phyloP scores from a whole-genome alignment of 2,113 vertebrate genomes.

The Anser cygnoides region DNA sequence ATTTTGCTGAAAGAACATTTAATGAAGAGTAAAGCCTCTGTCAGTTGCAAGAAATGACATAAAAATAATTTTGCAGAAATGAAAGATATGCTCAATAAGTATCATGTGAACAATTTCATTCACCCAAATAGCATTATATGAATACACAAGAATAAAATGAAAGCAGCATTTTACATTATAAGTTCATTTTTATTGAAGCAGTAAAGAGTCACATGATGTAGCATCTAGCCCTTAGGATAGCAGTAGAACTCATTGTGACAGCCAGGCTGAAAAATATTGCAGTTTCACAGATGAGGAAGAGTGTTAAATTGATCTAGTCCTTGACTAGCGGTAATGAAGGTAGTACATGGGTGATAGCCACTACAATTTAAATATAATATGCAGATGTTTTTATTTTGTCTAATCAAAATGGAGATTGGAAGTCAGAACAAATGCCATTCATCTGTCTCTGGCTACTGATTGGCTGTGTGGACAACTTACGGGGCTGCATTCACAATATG shows the following conservation, averaged over 20 bases:
- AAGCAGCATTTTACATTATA: conserved; percentile 36
- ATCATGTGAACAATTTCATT: background rate
- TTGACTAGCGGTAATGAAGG: background rate
- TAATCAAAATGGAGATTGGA: background rate
- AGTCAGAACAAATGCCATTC: background rate
- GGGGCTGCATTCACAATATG: background rate
- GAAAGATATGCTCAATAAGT: background rate
- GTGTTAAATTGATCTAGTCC: conserved; percentile 19
- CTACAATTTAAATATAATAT: background rate
- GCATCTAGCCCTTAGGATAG: conserved; percentile 12
- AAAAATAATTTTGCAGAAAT: conserved; percentile 40
- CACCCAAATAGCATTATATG: background rate
- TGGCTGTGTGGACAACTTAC: background rate
- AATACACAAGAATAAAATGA: conserved; percentile 11
- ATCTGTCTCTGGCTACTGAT: background rate
- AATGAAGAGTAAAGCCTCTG: conserved; percentile 32
- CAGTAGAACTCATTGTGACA: conserved; percentile 8
- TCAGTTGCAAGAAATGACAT: conserved; percentile 28
- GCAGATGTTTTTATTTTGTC: background rate
- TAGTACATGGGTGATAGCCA: background rate
- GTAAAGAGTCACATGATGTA: conserved; percentile 42
- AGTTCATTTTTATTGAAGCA: conserved; percentile 41
- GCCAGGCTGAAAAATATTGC: conserved; percentile 12
- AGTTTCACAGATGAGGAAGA: background rate
- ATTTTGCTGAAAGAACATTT: conserved; percentile 17